Evolutionary conservation across 2,888 invertebrate genomes (phyloP).

Genomic region (Osmoderma eremita): DNA sequence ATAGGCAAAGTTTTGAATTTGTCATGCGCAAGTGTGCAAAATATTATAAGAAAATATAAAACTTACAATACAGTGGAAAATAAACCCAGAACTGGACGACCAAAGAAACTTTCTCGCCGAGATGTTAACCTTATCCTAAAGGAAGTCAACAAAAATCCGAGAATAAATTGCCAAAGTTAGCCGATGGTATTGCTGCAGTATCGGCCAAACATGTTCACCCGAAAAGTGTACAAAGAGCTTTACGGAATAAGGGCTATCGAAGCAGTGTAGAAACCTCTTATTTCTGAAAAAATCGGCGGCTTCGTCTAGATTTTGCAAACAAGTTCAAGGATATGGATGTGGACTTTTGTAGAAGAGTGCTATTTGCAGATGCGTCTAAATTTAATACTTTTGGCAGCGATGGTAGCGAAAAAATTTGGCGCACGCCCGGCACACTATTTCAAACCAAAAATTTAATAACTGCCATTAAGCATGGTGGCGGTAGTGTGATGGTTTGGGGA

Average conservation of each 20-base stretch:
- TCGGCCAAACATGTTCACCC: neutral
- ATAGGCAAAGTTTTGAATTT: too few relatives aligned
- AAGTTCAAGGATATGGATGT: neutral
- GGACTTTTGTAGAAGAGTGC: conserved; percentile 4
- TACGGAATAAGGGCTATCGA: conserved; percentile 2
- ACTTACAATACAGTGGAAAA: conserved; percentile 9
- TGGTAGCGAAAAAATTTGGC: conserved; percentile 22
- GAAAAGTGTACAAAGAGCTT: neutral
- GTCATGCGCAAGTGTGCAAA: too few relatives aligned
- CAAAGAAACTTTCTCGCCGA: neutral
- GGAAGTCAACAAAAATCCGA: neutral
- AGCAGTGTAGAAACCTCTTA: conserved; percentile 12
- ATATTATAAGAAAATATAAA: too few relatives aligned
- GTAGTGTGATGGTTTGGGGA: too few relatives aligned
- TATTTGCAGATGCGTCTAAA: neutral
- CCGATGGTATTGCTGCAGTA: conserved; percentile 5
- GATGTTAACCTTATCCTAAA: conserved; percentile 5
- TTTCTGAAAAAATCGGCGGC: conserved; percentile 15
- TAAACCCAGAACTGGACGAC: conserved; percentile 4
- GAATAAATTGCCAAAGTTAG: neutral
- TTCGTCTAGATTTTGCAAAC: conserved; percentile 10
- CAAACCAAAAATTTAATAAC: too few relatives aligned
- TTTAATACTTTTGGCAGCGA: conserved; percentile 21
- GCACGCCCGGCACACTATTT: neutral
- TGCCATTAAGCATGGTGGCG: too few relatives aligned